phyloP scores from a whole-genome alignment of 2,797 vertebrate genomes.

The Enoplosus armatus region DNA sequence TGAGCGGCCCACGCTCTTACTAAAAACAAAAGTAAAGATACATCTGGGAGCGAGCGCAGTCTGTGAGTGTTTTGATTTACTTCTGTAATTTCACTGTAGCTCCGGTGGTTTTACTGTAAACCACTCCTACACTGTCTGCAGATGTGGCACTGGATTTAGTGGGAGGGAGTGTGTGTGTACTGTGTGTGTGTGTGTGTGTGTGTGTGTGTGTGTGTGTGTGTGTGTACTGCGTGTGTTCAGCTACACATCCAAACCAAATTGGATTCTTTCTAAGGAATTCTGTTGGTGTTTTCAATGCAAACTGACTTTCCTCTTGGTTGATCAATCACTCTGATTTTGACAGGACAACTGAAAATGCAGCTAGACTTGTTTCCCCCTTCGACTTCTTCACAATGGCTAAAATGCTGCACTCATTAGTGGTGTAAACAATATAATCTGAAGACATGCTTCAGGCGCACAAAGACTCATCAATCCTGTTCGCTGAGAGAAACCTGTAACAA shows the following conservation, averaged over 20 bases:
- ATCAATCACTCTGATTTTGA: conserved; percentile 15
- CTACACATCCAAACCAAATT: conserved; percentile 34
- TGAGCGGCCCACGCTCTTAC: conserved; percentile 64
- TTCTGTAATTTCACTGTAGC: conserved; percentile 78
- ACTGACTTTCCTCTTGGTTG: conserved; percentile 1
- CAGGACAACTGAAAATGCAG: neutral
- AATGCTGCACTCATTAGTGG: conserved; percentile 4
- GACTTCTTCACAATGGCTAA: neutral
- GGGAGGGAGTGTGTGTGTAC: conserved; percentile 39
- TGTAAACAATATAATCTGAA: conserved; percentile 13
- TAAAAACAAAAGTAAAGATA: conserved; percentile 78
- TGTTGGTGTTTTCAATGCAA: conserved; percentile 35
- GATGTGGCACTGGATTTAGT: conserved; percentile 72
- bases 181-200: conserved; percentile 15
- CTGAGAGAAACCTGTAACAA: neutral
- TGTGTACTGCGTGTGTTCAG: conserved; percentile 26
- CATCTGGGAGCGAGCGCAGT: conserved; percentile 72
- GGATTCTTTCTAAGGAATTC: conserved; percentile 38
- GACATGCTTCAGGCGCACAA: neutral
- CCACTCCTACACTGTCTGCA: conserved; percentile 81
- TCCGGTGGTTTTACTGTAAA: conserved; percentile 80
- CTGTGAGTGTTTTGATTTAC: conserved; percentile 78
- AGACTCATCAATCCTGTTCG: neutral
- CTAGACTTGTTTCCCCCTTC: conserved; percentile 3
- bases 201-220: conserved; percentile 14